Base-by-base conservation (phyloP, 1,140 invertebrate genomes). In the Lethrus apterus region DNA sequence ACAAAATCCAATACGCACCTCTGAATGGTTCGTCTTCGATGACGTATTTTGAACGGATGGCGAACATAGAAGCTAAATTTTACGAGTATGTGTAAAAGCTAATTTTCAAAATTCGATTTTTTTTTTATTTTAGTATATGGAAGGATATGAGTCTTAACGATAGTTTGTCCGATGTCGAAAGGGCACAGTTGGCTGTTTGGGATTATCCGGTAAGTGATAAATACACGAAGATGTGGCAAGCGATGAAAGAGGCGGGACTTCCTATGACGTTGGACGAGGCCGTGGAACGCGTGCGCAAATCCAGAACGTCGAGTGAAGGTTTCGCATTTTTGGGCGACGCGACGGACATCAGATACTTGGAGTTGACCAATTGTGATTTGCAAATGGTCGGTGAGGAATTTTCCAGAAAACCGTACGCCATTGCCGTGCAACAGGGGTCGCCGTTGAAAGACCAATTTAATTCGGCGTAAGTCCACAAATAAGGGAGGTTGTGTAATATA, bases 151-250 rank as follows among this genome's bases (percentile, higher is more conserved):
- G 77, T 35, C 62, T 83, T 18, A 77, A 81, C 46, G 79, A 81
- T 55, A 74, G 68, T 23, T 64, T 81, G 55, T 68, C 60, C 31
- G 69, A 75, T 26, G 68, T 74, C 3, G 76, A 81, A 47, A 49
- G 78, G 29, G 75, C 79, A 2, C 76, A 80, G 56, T 63, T 83
- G 21, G 79, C 81, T 1, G 80, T 84, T 9, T 84, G 81, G 81
- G 80, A 84, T 57, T 84, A 84, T 60, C 81, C 81, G 0, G 77
- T 81, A n/a, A 78, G 76, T 46, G 79, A 84, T 60, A 81, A 79
- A 59, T 84, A 78, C 60, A 81, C 79, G 1, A 81, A 82, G 55
- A 79, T 84, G 55, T 83, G 78, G 79, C 69, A 76, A 51, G 74
- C 76, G 11, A 84, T 84, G 78, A 43, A 72, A 33, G 30, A 44